These are phyloP conservation scores for Calliphora vomitoria DNA, from an alignment of 2,888 invertebrate species.

Conservation along the genomic window DNA sequence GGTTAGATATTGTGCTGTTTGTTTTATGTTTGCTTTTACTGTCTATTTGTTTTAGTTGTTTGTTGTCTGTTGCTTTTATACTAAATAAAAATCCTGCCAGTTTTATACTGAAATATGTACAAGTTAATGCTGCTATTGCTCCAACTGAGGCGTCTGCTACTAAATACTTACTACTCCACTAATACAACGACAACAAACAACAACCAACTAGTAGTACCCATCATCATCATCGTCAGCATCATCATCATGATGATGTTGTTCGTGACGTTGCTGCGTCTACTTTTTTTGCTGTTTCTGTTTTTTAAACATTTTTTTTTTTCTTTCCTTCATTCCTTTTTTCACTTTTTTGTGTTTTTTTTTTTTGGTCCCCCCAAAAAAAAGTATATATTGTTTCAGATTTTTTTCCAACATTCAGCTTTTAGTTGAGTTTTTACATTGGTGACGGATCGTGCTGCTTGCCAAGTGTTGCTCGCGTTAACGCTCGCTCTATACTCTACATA, in stretches of 20 bases:
- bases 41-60: conserved; percentile 29
- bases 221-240: conserved; percentile 41
- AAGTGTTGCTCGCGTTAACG: conserved; percentile 73
- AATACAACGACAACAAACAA: conserved; percentile 8
- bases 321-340: conserved; percentile 27
- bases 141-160: conserved; percentile 12
- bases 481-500: conserved; percentile 62
- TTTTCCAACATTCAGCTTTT: conserved; percentile 84
- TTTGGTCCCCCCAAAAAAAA: conserved; percentile 83
- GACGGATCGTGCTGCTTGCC: conserved; percentile 84
- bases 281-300: conserved; percentile 44
- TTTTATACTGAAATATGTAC: conserved; percentile 2
- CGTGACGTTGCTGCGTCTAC: conserved; percentile 75
- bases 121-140: conserved; percentile 40
- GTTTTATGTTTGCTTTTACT: conserved; percentile 17
- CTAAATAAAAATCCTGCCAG: conserved; percentile 25
- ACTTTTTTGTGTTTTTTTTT: conserved; percentile 57
- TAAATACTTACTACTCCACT: conserved; percentile 4
- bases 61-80: conserved; percentile 55
- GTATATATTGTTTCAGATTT: conserved; percentile 85
- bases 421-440: conserved; percentile 85
- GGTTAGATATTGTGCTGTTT: conserved; percentile 30
- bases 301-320: conserved; percentile 61
- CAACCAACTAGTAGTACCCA: conserved; percentile 17
- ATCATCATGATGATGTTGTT: conserved; percentile 51